Conservation (phyloP, 2,113 vertebrate species). For the Phrynosoma blainvillii region DNA sequence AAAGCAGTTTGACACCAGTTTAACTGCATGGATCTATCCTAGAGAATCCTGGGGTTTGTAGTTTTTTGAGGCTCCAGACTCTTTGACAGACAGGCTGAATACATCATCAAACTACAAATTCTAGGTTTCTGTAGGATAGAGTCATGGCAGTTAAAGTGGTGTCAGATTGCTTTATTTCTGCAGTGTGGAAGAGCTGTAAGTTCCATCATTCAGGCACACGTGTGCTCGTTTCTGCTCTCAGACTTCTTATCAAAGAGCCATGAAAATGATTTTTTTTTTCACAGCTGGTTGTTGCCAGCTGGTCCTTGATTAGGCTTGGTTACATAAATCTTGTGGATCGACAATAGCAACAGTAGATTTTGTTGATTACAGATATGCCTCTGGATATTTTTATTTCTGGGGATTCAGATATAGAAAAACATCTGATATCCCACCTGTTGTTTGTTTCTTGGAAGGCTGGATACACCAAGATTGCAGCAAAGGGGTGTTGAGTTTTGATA, state of each 20-base stretch:
- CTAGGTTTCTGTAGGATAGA: too few relatives aligned
- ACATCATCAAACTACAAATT: too few relatives aligned
- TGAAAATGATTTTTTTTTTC: slow-evolving; percentile 52
- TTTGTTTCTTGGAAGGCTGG: slow-evolving; percentile 49
- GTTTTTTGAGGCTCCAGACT: too few relatives aligned
- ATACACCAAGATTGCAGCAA: slow-evolving; percentile 29
- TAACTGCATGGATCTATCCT: too few relatives aligned
- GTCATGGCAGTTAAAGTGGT: too few relatives aligned
- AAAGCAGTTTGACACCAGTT: too few relatives aligned
- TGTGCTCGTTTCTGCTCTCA: slow-evolving; percentile 19
- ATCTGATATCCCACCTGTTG: slow-evolving; percentile 60
- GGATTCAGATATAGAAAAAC: slow-evolving; percentile 52
- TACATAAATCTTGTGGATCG: slow-evolving; percentile 39
- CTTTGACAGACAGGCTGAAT: too few relatives aligned
- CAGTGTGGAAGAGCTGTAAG: background rate
- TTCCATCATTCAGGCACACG: background rate
- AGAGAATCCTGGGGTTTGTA: too few relatives aligned
- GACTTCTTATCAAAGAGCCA: slow-evolving; percentile 5
- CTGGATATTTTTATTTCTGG: slow-evolving; percentile 51
- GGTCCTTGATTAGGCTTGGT: slow-evolving; percentile 10
- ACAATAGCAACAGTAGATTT: slow-evolving; percentile 40
- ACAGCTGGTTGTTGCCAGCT: slow-evolving; percentile 16
- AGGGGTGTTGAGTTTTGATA: slow-evolving; percentile 46
- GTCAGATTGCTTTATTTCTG: too few relatives aligned
- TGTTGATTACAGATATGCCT: slow-evolving; percentile 49